These are phyloP conservation scores for Therioaphis trifolii DNA, from an alignment of 2,888 invertebrate genomes.

Conservation along the genomic window DNA sequence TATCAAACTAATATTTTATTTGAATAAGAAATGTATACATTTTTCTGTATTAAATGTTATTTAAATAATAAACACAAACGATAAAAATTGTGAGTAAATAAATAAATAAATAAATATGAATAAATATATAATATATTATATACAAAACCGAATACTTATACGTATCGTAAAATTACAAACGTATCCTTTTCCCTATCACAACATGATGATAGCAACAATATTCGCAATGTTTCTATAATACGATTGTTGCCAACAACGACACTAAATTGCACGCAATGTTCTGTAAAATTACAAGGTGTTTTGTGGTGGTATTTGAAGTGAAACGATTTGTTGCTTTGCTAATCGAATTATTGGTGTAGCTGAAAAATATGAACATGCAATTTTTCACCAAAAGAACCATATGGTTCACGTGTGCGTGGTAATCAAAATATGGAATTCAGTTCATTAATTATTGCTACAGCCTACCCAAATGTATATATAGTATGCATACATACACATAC, in stretches of 20 bases:
- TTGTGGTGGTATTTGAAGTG: background rate
- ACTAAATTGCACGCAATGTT: constrained; percentile 40
- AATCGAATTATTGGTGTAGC: background rate
- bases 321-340: constrained; percentile 39
- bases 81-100: background rate
- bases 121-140: background rate
- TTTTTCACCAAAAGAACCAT: background rate
- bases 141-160: background rate
- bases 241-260: constrained; percentile 30
- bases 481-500: background rate
- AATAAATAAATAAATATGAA: background rate
- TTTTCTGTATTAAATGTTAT: background rate
- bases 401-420: background rate
- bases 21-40: background rate
- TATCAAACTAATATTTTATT: too few species aligned
- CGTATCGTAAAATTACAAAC: constrained; percentile 12
- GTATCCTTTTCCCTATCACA: background rate
- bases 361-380: background rate
- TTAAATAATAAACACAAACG: background rate
- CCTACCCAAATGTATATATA: background rate
- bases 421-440: constrained; percentile 31
- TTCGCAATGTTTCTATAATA: constrained; percentile 5
- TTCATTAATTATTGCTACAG: constrained; percentile 41
- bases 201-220: background rate
- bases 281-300: constrained; percentile 41